phyloP scores from a whole-genome alignment of 2,797 vertebrate species.

The Triplophysa yarkandensis region DNA sequence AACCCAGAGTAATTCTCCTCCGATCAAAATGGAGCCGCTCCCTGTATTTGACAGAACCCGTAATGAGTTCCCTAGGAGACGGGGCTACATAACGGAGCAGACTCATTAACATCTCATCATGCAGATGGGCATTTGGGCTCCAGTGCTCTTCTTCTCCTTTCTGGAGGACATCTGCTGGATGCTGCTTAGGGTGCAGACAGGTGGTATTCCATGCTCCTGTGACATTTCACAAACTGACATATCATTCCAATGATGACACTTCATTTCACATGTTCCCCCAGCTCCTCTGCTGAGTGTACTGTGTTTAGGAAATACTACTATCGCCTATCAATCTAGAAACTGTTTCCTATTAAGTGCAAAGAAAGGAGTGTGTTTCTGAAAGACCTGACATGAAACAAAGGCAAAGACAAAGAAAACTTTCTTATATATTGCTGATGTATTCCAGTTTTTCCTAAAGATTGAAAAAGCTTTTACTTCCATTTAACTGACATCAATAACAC shows the following conservation, averaged over 20 bases:
- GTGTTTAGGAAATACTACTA: conserved; percentile 17
- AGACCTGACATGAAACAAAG: no score
- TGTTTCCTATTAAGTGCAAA: no score
- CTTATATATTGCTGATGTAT: no score
- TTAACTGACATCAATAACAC: no score
- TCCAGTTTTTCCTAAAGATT: no score
- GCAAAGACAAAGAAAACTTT: no score
- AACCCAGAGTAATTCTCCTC: conserved; percentile 26
- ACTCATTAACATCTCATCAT: conserved; percentile 56
- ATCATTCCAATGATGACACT: conserved; percentile 66
- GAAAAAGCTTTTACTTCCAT: no score
- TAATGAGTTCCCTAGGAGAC: conserved; percentile 48
- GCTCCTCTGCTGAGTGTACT: conserved; percentile 53
- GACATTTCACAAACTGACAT: conserved; percentile 49
- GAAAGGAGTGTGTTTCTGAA: no score
- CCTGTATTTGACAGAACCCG: conserved; percentile 46
- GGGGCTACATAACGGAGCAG: conserved; percentile 31
- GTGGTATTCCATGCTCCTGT: conserved; percentile 43
- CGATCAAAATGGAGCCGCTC: conserved; percentile 37
- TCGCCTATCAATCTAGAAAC: conserved; percentile 32
- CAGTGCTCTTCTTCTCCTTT: conserved; percentile 33
- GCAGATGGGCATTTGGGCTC: conserved; percentile 45
- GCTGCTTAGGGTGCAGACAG: conserved; percentile 47
- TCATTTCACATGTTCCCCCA: conserved; percentile 61
- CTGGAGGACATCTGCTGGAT: conserved; percentile 55